phyloP scores from a whole-genome alignment of 2,888 invertebrate genomes.

The Augochlorella aurata region DNA sequence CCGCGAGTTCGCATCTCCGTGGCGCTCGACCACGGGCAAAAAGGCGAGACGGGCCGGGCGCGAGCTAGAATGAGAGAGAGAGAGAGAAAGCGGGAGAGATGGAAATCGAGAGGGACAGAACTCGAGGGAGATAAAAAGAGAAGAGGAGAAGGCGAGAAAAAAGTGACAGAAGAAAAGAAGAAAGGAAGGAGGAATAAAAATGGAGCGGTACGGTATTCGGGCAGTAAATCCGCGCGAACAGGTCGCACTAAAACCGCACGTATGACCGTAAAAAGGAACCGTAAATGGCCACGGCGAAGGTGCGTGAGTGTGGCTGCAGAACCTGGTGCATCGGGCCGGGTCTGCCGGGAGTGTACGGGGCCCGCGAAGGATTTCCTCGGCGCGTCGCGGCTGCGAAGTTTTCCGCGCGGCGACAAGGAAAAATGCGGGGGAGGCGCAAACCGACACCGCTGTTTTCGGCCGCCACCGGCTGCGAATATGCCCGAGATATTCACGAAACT shows the following conservation, averaged over 20 bases:
- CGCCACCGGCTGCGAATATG: slow-evolving; percentile 30
- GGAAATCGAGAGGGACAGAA: no score
- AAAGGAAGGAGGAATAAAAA: slow-evolving; percentile 30
- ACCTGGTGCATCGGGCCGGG: slow-evolving; percentile 6
- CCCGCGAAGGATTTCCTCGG: slow-evolving; percentile 25
- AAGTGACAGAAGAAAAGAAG: not conserved
- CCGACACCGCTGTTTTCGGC: slow-evolving; percentile 42
- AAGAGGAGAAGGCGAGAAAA: not conserved
- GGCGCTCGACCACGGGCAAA: not conserved
- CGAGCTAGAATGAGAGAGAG: not conserved
- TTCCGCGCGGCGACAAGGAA: slow-evolving; percentile 12
- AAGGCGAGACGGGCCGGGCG: not conserved
- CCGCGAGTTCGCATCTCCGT: not conserved
- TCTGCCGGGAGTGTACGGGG: not conserved
- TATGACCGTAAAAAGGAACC: slow-evolving; percentile 52
- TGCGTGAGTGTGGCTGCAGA: slow-evolving; percentile 35
- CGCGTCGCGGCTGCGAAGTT: not conserved
- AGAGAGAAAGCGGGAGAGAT: no score
- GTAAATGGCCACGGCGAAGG: slow-evolving; percentile 46
- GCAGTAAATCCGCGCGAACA: slow-evolving; percentile 54
- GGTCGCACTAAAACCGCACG: slow-evolving; percentile 50
- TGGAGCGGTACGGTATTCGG: slow-evolving; percentile 23
- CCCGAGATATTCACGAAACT: slow-evolving; percentile 33
- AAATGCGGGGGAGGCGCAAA: slow-evolving; percentile 33
- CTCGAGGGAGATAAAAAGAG: not conserved